Conservation (phyloP, 1,140 invertebrate species). For the Propsilocerus akamusi region DNA sequence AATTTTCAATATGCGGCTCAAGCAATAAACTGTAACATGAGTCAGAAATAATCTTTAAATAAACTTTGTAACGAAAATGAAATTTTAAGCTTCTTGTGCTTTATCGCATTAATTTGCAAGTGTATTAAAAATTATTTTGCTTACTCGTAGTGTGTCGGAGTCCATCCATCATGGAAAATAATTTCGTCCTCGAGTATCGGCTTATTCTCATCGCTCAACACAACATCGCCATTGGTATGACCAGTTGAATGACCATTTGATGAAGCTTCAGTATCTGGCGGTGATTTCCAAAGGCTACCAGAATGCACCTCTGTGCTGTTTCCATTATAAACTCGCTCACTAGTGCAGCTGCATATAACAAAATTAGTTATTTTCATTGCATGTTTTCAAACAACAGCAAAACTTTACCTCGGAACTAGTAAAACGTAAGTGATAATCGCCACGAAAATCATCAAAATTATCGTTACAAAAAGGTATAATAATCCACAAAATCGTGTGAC, state of each 20-base stretch:
- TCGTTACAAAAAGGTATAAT: constrained; percentile 13
- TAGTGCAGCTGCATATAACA: not conserved
- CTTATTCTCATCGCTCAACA: not conserved
- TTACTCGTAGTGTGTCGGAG: constrained; percentile 19
- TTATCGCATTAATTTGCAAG: too few relatives aligned
- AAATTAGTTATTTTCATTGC: not conserved
- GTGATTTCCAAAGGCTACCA: not conserved
- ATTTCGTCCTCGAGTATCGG: constrained; percentile 7
- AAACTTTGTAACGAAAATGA: not conserved
- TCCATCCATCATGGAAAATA: constrained; percentile 19
- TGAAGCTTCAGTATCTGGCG: constrained; percentile 7
- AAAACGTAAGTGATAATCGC: constrained; percentile 18
- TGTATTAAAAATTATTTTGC: constrained; percentile 8
- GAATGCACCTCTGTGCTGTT: not conserved
- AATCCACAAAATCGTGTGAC: constrained; percentile 16
- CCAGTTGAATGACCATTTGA: too few relatives aligned
- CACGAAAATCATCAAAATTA: constrained; percentile 16
- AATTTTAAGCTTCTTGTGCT: too few relatives aligned
- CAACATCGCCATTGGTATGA: constrained; percentile 2
- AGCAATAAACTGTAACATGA: constrained; percentile 19
- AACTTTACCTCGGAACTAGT: constrained; percentile 4
- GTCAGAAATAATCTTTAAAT: too few relatives aligned
- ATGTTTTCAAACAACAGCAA: too few relatives aligned
- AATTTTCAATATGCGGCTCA: constrained; percentile 17
- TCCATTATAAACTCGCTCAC: not conserved